Evolutionary conservation across 2,888 invertebrate species (phyloP), one percentile per base, ranked within the genome.

Genomic region (Pristionchus japonicus): DNA sequence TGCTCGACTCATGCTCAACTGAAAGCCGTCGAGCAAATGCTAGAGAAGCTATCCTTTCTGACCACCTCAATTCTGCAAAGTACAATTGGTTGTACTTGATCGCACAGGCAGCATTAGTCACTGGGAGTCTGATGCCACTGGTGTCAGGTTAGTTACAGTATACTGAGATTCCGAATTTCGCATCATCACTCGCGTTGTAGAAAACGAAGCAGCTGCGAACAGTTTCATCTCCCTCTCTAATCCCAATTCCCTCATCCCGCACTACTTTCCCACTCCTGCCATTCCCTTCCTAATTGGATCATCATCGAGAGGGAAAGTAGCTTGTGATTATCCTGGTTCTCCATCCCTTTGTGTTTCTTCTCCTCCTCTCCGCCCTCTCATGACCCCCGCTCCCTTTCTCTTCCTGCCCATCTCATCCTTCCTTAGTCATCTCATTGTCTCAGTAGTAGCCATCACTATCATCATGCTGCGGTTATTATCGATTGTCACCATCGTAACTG

Each of bases 281-380:
- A 74, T 74, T 31, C 70, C n/a, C n/a, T n/a, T 64, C 43, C 43
- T 77, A 77, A 77, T 77, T 77, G 77, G 77, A 77, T 77, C 77
- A 77, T 43, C 43, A 43, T 27, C 43, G 43, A 77, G 77, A 77
- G 77, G 43, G 77, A 77, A 77, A 77, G 77, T 77, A n/a, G 77
- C 43, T 40, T 77, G 77, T 77, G 77, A 40, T 77, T 77, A 47
- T 40, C 77, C 43, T 11, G 77, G 27, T 80, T 43, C 80, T 23
- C 49, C n/a, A n/a, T n/a, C n/a, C n/a, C n/a, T n/a, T n/a, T 80
- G 47, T 49, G 47, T 49, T 47, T 80, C 47, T 47, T 47, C 47
- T 47, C 15, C 27, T 15, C 37, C 49, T 70, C 80, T 80, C 80
- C 49, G 47, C 47, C 80, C 49, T 43, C 82, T 57, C 82, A 52